A percentile compares a stretch with the other conserved stretches of the same genome.
Conservation (phyloP, 1,140 invertebrate genomes). For the Polyergus mexicanus region DNA sequence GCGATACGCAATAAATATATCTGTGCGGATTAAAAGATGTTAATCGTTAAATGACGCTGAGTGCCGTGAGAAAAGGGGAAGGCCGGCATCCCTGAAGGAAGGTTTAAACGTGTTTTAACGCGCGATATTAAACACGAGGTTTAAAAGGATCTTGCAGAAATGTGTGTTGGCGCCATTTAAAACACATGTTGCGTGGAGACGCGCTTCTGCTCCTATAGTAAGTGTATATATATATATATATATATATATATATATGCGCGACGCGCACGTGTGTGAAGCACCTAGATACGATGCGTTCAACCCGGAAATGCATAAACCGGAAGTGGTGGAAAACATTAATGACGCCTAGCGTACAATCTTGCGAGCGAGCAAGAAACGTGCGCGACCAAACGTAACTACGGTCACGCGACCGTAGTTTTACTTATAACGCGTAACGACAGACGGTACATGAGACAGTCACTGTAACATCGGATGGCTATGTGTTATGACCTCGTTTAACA, state of each 20-base stretch:
- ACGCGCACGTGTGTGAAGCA: too few relatives aligned
- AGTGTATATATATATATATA: constrained; percentile 26
- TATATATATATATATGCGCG: not conserved
- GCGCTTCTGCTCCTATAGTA: constrained; percentile 46
- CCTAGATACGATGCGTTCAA: not conserved
- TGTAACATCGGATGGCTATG: not conserved
- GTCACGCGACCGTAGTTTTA: not conserved
- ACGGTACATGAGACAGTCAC: not conserved
- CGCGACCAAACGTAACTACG: not conserved
- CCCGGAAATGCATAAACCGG: not conserved
- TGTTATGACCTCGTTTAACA: not conserved
- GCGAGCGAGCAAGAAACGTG: not conserved
- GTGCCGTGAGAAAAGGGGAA: not conserved
- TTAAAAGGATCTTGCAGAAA: constrained; percentile 75
- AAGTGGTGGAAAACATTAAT: not conserved
- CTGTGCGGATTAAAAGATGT: not conserved
- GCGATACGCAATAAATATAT: not conserved
- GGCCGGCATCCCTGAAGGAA: not conserved
- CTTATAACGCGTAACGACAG: not conserved
- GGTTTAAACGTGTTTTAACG: not conserved
- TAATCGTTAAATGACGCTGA: not conserved
- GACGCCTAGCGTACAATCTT: not conserved
- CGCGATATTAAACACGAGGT: constrained; percentile 56
- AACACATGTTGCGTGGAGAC: constrained; percentile 54
- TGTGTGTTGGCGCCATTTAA: constrained; percentile 71